Conservation (phyloP, 2,797 vertebrate genomes). For the Buphagus erythrorhynchus region DNA sequence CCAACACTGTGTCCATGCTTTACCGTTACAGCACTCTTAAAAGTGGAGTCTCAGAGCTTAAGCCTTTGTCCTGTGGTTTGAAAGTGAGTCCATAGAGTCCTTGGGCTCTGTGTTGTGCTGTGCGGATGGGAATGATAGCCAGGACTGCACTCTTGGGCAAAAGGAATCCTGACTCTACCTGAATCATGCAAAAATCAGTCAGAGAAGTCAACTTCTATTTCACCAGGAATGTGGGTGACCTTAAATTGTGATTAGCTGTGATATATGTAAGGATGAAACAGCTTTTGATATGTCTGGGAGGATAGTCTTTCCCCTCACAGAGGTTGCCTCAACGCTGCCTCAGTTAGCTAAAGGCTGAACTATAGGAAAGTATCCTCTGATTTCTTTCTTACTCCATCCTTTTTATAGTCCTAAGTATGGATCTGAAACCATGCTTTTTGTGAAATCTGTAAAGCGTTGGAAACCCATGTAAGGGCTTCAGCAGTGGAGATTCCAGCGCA, state of each 20-base stretch:
- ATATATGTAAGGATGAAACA: not conserved
- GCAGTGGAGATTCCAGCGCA: rapidly evolving
- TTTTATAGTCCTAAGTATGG: not conserved
- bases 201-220: not conserved
- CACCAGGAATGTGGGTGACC: not conserved
- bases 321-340: not conserved
- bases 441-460: not conserved
- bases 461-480: not conserved
- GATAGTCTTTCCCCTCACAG: not conserved
- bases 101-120: rapidly evolving
- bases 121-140: not conserved
- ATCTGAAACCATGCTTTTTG: not conserved
- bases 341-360: not conserved
- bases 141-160: not conserved
- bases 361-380: not conserved
- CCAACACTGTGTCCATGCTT: not conserved
- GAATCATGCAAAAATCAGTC: not conserved
- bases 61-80: not conserved
- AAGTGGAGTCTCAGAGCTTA: not conserved
- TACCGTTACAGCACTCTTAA: not conserved
- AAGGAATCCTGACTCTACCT: not conserved
- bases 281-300: not conserved
- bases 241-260: not conserved
- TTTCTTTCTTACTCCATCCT: not conserved
- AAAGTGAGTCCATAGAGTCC: not conserved